Base-by-base conservation (phyloP, 1,140 invertebrate genomes). In the Bombus soroeensis region DNA sequence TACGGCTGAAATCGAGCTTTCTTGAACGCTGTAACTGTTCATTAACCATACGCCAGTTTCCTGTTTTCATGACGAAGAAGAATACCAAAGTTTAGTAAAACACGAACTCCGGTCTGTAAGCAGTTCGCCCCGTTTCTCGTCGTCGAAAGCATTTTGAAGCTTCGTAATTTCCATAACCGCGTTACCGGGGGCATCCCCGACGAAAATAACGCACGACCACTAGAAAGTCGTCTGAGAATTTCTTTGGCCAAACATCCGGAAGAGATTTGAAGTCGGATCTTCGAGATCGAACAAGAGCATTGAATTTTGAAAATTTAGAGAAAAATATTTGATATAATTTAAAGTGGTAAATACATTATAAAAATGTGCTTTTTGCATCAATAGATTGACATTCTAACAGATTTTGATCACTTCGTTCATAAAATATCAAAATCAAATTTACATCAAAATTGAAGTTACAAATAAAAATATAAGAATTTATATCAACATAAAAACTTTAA, bases 131-230 rank as follows among this genome's bases (percentile, higher is more conserved):
- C 18, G 59, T 37, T 41, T 71, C 68, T 25, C 59, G 59, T 39
- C 70, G 70, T 37, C 15, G 37, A 73, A n/a, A 73, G 28, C 28
- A 39, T 41, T 73, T 73, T 39, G 37, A 37, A 28, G 71, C 71
- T 13, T 41, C 39, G 64, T 87, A 32, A 43, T 87, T 87, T 81
- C 53, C 76, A 87, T 86, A 87, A 87, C 62, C 59, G 47, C 32
- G 59, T 87, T 86, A 80, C 64, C 68, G 64, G 4, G 18, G 71
- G 28, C 70, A 34, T 59, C 53, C 10, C 34, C n/a, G 43, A 62
- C 43, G 41, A 82, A 88, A 87, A 83, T 87, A 77, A 82, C 76
- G 66, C 74, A 32, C 39, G 22, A 64, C 39, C 22, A 25, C 37
- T 64, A 3, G 12, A 41, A 64, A 78, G 72, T 13, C 86, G 39